Base-by-base conservation (phyloP, 2,797 vertebrate genomes). In the Bradypodion ventrale region DNA sequence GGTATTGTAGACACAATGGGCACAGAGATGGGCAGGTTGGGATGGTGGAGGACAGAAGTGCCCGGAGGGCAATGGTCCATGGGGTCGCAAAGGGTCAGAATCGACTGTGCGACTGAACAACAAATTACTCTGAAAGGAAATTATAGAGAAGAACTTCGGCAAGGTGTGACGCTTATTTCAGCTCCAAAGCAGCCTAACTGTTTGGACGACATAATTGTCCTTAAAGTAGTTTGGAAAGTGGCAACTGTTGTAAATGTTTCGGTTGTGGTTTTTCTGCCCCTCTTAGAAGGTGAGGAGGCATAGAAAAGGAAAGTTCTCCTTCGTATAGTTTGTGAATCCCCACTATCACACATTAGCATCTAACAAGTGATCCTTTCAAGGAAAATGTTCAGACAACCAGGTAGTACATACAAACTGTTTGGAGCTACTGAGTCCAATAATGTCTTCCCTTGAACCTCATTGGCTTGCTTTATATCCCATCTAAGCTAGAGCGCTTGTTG, bases 401-500 rank as follows among this genome's bases (percentile, higher is more conserved):
- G 35, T 35, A 40, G 4, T 25, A 63, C 72, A 2, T 49, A 25
- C 56, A 40, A 80, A 40, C 19, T 59, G 66, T 16, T 72, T 56
- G 62, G 52, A 62, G n/a, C 85, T 74, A 52, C 73, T 84, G 59
- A 84, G 85, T 88, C 8, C 0, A 74, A 49, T 80, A 69, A 80
- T 91, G 68, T 87, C 23, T 78, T 25, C 32, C 87, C 35, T 69
- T 32, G 74, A 83, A 7, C 46, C 59, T 85, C 59, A 90, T 44
- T 75, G 19, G 2, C 9, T 21, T 83, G 84, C 85, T 62, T 87
- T 90, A 82, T 70, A 89, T 82, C 13, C 52, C 69, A 60, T 68
- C 6, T 1, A n/a, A 42, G 83, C 80, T 86, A 78, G 83, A 73
- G 66, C 5, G 1, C 87, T 92, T 89, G 89, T 89, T 80, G 91